Percentiles rank a stretch among this genome's conserved stretches.
phyloP scores from a whole-genome alignment of 2,797 vertebrate species.

The Spatula versicolor region DNA sequence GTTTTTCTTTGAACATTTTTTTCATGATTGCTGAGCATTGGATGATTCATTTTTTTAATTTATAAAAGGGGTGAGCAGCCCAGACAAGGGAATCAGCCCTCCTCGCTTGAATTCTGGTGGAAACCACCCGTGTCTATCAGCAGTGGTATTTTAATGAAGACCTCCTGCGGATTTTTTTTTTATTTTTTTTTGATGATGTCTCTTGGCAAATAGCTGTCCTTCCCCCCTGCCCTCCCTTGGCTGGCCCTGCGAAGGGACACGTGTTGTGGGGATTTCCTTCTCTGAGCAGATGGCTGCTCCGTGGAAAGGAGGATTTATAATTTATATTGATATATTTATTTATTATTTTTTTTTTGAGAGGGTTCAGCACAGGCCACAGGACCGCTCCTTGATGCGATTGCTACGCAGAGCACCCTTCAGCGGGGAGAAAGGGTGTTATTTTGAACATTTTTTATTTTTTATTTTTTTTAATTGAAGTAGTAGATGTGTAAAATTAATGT shows the following conservation, averaged over 20 bases:
- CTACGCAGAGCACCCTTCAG: neutral
- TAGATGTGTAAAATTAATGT: constrained; percentile 52
- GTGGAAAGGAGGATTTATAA: neutral
- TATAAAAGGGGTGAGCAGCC: too few relatives aligned
- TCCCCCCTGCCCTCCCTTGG: neutral
- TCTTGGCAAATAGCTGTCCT: neutral
- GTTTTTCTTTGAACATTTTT: neutral
- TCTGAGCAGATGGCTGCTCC: neutral
- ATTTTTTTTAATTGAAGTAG: neutral
- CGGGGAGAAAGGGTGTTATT: neutral
- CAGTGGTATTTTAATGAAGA: neutral
- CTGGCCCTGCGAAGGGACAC: neutral
- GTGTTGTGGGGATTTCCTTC: constrained; percentile 6
- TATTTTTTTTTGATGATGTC: neutral
- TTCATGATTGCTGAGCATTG: neutral
- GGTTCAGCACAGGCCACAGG: neutral
- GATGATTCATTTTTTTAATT: too few relatives aligned
- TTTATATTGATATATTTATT: neutral
- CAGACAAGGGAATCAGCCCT: neutral
- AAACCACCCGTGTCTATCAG: fast-evolving
- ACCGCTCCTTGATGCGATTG: neutral
- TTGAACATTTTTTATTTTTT: neutral
- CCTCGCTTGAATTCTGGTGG: neutral
- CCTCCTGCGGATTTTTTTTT: neutral
- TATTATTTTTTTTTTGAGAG: neutral